Evolutionary conservation across 2,113 vertebrate genomes (phyloP).

Genomic region (Labeo rohita): DNA sequence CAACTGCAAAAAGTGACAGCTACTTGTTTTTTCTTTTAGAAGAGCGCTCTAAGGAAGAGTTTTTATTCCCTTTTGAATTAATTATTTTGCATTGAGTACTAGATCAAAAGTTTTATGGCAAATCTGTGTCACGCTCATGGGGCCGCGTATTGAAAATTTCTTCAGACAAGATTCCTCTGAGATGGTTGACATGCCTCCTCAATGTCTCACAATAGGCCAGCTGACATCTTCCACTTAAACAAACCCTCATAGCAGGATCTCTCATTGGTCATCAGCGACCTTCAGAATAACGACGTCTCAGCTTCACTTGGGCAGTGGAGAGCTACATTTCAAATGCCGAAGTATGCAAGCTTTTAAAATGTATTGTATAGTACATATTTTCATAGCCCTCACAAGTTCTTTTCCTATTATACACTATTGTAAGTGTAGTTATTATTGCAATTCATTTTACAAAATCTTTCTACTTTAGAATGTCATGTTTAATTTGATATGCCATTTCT

Average conservation of each 20-base stretch:
- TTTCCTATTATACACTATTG: background rate
- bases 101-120: constrained; percentile 44
- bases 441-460: background rate
- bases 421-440: background rate
- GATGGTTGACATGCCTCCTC: constrained; percentile 18
- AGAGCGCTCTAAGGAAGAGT: background rate
- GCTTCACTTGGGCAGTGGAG: background rate
- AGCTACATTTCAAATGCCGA: background rate
- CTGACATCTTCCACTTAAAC: constrained; percentile 7
- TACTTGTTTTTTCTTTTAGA: constrained; percentile 37
- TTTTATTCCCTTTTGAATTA: constrained; percentile 51
- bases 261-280: background rate
- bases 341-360: background rate
- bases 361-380: background rate
- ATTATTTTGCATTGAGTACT: constrained; percentile 45
- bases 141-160: constrained; percentile 19
- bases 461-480: background rate
- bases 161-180: constrained; percentile 20
- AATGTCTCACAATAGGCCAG: constrained; percentile 6
- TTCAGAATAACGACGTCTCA: background rate
- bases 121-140: constrained; percentile 37
- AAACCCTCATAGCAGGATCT: background rate
- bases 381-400: too few species aligned
- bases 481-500: background rate
- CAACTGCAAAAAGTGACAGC: constrained; percentile 25